Evolutionary conservation across 2,797 vertebrate species (phyloP).

Genomic region (Phyllotis vaccarum): DNA sequence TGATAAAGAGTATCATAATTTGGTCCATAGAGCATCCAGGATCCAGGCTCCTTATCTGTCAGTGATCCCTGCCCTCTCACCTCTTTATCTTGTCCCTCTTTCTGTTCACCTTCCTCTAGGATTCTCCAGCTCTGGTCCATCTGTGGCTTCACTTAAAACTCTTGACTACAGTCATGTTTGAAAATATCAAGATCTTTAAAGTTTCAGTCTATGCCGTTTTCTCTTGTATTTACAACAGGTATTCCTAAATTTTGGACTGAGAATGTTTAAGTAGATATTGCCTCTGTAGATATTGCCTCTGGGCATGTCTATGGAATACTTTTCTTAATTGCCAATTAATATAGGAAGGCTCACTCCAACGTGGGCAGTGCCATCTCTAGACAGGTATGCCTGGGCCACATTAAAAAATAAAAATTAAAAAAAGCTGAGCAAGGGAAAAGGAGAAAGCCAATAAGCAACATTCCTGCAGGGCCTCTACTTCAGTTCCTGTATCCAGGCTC

Average conservation of each 20-base stretch:
- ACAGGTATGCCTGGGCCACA: neutral
- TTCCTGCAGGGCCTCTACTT: neutral
- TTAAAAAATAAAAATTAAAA: neutral
- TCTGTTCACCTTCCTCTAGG: neutral
- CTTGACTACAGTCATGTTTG: neutral
- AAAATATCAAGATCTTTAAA: conserved; percentile 6
- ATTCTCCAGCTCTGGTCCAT: neutral
- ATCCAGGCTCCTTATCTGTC: fast-evolving
- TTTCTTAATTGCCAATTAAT: neutral
- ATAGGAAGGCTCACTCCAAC: neutral
- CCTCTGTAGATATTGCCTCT: neutral
- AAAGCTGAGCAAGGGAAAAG: neutral
- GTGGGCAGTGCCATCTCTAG: neutral
- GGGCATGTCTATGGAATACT: neutral
- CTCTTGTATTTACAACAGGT: neutral
- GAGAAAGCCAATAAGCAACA: neutral
- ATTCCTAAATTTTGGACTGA: neutral
- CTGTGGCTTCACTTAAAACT: neutral
- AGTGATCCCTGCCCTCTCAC: neutral
- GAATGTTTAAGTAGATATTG: neutral
- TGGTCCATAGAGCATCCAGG: fast-evolving
- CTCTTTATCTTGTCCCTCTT: neutral
- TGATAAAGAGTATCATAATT: neutral
- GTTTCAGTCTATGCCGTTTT: neutral
- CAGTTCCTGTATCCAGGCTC: neutral